Percentiles rank a stretch among this genome's conserved stretches.
Evolutionary conservation across 2,113 vertebrate species (phyloP).

Genomic region (Alligator mississippiensis): DNA sequence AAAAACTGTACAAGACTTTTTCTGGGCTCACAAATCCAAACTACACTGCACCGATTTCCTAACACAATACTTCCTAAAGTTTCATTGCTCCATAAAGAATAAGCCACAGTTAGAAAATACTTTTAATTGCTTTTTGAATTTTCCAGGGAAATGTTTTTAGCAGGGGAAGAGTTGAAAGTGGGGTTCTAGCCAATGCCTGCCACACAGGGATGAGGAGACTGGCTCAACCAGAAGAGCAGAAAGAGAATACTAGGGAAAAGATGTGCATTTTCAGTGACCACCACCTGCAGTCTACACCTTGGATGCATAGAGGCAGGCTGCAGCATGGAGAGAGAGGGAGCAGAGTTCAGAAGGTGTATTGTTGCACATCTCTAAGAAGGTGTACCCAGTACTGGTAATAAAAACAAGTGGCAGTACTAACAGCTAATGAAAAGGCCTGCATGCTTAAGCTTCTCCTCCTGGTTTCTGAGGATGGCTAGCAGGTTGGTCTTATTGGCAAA

Average conservation of each 20-base stretch:
- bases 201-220: no score
- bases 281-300: neutral
- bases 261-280: no score
- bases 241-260: neutral
- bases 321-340: neutral
- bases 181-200: no score
- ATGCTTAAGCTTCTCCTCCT: neutral
- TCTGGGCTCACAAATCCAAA: conserved; percentile 54
- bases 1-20: conserved; percentile 36
- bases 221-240: no score
- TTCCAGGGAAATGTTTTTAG: neutral
- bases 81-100: conserved; percentile 47
- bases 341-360: neutral
- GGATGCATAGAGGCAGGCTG: neutral
- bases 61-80: conserved; percentile 49
- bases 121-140: conserved; percentile 50
- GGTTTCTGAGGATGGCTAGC: neutral
- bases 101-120: conserved; percentile 42
- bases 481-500: neutral
- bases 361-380: neutral
- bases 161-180: no score
- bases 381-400: neutral
- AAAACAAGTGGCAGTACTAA: neutral
- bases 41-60: conserved; percentile 37
- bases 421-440: neutral